phyloP scores from a whole-genome alignment of 2,888 invertebrate species.

The Trissoscelio sp. region DNA sequence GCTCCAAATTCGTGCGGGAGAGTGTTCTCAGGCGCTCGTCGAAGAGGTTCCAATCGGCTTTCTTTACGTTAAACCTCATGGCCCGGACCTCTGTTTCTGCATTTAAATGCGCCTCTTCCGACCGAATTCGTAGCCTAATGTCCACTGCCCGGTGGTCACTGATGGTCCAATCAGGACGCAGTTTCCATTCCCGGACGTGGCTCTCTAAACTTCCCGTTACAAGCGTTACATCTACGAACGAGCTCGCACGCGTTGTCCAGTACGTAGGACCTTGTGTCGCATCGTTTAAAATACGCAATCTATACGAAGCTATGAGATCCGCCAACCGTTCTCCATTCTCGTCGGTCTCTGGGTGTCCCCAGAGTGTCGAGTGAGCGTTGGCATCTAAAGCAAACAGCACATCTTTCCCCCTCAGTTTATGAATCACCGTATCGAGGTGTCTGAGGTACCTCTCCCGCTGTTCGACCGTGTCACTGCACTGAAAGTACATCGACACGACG shows the following conservation, averaged over 20 bases:
- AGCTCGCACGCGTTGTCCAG: background rate
- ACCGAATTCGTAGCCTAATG: too few relatives aligned
- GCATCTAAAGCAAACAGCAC: slow-evolving; percentile 30
- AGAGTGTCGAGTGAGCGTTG: slow-evolving; percentile 50
- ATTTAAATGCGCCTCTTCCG: too few relatives aligned
- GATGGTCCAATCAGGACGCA: too few relatives aligned
- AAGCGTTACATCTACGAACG: background rate
- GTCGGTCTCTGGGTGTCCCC: slow-evolving; percentile 12
- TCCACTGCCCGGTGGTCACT: too few relatives aligned
- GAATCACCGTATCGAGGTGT: background rate
- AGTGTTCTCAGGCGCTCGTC: slow-evolving; percentile 17
- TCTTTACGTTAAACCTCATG: slow-evolving; percentile 38
- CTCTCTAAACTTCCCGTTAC: background rate
- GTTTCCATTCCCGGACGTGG: too few relatives aligned
- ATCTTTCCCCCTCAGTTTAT: background rate
- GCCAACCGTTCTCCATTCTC: background rate
- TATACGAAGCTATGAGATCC: background rate
- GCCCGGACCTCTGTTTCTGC: too few relatives aligned
- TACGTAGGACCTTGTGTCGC: background rate
- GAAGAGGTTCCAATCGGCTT: slow-evolving; percentile 61
- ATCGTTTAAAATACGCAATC: background rate
- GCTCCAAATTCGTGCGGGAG: slow-evolving; percentile 21
- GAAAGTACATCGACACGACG: slow-evolving; percentile 62
- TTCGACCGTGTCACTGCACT: slow-evolving; percentile 17
- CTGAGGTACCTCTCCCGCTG: background rate